phyloP scores from a whole-genome alignment of 2,113 vertebrate species.

The Bufo gargarizans region DNA sequence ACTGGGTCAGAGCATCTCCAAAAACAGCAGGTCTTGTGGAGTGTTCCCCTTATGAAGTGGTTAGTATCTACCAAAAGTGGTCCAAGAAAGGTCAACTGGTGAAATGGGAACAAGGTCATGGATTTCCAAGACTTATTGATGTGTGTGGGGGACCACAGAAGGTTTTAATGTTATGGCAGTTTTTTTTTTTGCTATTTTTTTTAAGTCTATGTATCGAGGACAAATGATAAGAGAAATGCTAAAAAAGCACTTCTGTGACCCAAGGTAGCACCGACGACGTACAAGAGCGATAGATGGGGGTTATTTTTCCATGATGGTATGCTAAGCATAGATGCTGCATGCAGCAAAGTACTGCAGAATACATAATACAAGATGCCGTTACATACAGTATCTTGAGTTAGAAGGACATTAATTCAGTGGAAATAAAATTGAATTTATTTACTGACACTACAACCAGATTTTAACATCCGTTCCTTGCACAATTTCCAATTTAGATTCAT shows the following conservation, averaged over 20 bases:
- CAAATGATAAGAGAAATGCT: neutral
- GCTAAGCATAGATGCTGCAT: neutral
- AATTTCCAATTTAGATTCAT: constrained; percentile 64
- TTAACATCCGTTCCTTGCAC: constrained; percentile 51
- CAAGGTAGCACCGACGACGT: neutral
- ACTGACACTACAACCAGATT: constrained; percentile 53
- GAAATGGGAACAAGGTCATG: no score
- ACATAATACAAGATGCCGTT: neutral
- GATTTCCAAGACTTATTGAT: no score
- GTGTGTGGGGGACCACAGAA: no score
- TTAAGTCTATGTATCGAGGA: no score
- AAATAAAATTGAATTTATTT: constrained; percentile 56
- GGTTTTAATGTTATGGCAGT: no score
- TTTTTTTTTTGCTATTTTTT: no score
- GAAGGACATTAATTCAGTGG: constrained; percentile 15
- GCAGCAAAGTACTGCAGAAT: neutral
- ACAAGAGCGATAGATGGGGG: neutral
- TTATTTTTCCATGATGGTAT: neutral
- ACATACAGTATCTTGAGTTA: neutral
- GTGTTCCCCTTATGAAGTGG: no score
- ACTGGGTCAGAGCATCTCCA: no score
- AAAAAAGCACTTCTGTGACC: neutral
- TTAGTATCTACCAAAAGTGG: no score
- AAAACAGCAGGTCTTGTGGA: no score
- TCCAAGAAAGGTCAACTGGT: no score